Evolutionary conservation across 92 coral and sea anemone genomes (phyloP).

Genomic region (Epizoanthus illoricatus): DNA sequence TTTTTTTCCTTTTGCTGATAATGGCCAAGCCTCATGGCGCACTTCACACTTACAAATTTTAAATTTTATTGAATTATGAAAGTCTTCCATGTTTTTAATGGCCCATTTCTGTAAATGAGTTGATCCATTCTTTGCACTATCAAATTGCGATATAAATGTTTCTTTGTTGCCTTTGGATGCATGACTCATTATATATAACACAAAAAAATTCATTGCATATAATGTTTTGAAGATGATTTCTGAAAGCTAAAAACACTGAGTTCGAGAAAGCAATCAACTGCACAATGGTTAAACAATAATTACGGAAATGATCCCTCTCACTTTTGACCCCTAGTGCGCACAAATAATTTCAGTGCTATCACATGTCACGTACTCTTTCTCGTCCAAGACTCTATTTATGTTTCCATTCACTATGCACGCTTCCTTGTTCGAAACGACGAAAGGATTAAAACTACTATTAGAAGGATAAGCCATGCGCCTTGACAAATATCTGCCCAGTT

Average conservation of each 20-base stretch:
- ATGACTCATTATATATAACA: conserved; percentile 31
- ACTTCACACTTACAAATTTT: conserved; percentile 27
- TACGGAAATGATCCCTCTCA: conserved; percentile 55
- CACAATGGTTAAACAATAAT: conserved; percentile 73
- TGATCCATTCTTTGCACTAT: conserved; percentile 49
- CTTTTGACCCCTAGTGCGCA: conserved; percentile 40
- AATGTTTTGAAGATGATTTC: conserved; percentile 35
- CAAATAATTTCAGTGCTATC: conserved; percentile 33
- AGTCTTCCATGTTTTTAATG: conserved; percentile 43
- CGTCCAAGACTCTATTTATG: too few species aligned
- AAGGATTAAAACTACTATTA: conserved; percentile 40
- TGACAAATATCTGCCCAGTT: conserved; percentile 50
- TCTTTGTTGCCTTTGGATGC: conserved; percentile 37
- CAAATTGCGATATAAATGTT: conserved; percentile 46
- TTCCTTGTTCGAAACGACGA: conserved; percentile 42
- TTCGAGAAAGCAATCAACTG: conserved; percentile 64
- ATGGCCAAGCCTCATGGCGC: conserved; percentile 46
- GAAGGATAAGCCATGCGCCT: conserved; percentile 54
- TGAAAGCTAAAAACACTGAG: conserved; percentile 41
- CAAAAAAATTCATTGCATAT: conserved; percentile 49
- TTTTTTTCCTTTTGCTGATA: conserved; percentile 29
- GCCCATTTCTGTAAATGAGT: conserved; percentile 52
- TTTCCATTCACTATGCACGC: conserved; percentile 54
- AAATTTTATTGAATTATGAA: conserved; percentile 47
- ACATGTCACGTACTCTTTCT: neutral